Evolutionary conservation across 2,888 invertebrate genomes (phyloP), one percentile per base, ranked within the genome.

Genomic region (Chymomyza procnemis): DNA sequence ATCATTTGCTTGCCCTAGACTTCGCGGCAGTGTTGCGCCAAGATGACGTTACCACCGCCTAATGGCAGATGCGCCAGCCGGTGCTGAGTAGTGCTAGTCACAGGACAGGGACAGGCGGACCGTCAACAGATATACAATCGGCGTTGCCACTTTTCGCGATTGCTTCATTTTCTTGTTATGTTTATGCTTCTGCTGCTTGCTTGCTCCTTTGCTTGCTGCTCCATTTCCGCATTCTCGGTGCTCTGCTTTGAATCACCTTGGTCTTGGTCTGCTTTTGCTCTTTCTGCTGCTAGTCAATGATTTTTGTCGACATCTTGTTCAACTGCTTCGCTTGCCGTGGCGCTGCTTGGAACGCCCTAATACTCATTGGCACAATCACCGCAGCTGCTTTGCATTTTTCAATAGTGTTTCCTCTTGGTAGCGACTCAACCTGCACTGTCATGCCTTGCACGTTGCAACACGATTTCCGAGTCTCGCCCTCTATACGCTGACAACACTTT

Each of bases 291-390:
- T 63, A 81, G 72, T 78, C 76, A 78, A 78, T 81, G 81, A 86
- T 86, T 86, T 78, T 67, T 79, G 82, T 78, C 85, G 85, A 82
- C 87, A 82, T 86, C 85, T 82, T 86, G 85, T 78, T 84, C 74
- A 73, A 69, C 66, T 68, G 83, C 78, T 71, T 76, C 71, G 72
- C 26, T 26, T 26, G 0, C 26, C 26, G 6, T 4, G 62, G 67
- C 66, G 47, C 18, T 66, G 22, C 62, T 47, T 3, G 22, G 21
- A 4, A 18, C 21, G 34, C 2, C 58, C 59, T 47, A 22, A 19
- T 34, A 30, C 30, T 48, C 19, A 21, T n/a, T 63, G 60, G 66
- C 66, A 67, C 80, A 85, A 80, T 80, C 80, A 82, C 74, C 67
- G 80, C 85, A 79, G 85, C 79, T 84, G 82, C 79, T 86, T 84